phyloP scores from a whole-genome alignment of 2,797 vertebrate genomes.

The Argentina silus region DNA sequence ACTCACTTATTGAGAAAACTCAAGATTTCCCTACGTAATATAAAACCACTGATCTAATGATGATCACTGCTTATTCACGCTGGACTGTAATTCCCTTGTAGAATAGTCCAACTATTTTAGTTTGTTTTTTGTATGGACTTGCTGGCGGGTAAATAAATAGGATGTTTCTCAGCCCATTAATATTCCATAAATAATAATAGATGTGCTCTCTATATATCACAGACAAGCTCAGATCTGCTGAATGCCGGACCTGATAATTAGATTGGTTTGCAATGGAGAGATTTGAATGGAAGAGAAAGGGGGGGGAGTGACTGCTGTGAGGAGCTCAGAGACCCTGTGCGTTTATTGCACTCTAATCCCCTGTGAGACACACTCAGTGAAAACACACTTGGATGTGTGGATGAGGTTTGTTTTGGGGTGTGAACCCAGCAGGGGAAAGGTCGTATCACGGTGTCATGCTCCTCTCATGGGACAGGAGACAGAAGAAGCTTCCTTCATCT shows the following conservation, averaged over 20 bases:
- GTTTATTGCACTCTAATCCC: slow-evolving; percentile 61
- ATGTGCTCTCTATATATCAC: slow-evolving; percentile 13
- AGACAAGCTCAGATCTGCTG: slow-evolving; percentile 56
- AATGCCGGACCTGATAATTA: slow-evolving; percentile 67
- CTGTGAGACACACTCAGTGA: slow-evolving; percentile 42
- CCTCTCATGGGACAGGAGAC: slow-evolving; percentile 34
- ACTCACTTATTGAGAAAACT: background rate
- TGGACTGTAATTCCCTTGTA: slow-evolving; percentile 2
- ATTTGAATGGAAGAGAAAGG: slow-evolving; percentile 43
- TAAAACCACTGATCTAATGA: background rate
- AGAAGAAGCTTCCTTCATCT: background rate
- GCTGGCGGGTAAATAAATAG: slow-evolving; percentile 62
- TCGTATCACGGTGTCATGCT: slow-evolving; percentile 27
- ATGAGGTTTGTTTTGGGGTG: slow-evolving; percentile 55
- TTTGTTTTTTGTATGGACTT: slow-evolving; percentile 50
- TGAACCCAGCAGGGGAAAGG: slow-evolving; percentile 40
- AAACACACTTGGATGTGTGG: slow-evolving; percentile 53
- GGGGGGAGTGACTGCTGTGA: slow-evolving; percentile 36
- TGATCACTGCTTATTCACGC: background rate
- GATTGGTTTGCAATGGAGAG: slow-evolving; percentile 40
- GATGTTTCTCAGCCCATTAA: slow-evolving; percentile 36
- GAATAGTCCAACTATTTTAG: background rate
- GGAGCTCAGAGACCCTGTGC: slow-evolving; percentile 39
- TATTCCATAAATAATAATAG: slow-evolving; percentile 47
- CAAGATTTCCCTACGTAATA: background rate